Conservation (phyloP, 2,113 vertebrate genomes). For the Heloderma charlesbogerti region DNA sequence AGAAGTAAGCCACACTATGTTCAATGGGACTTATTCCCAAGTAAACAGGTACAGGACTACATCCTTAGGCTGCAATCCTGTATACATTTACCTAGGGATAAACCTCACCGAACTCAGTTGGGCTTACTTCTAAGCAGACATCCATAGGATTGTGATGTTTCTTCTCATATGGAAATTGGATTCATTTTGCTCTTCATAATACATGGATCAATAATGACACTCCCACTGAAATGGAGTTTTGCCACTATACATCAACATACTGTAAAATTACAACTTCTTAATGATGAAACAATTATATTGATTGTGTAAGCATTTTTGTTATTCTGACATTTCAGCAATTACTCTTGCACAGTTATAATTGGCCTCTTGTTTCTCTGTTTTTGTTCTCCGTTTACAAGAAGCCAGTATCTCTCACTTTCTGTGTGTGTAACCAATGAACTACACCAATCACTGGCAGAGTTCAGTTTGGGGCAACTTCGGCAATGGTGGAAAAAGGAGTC, state of each 20-base stretch:
- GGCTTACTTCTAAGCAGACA: not conserved
- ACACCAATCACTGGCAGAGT: not conserved
- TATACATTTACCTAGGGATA: not conserved
- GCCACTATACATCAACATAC: not conserved
- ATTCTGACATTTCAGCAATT: not conserved
- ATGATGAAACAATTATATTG: not conserved
- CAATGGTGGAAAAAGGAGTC: not conserved
- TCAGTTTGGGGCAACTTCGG: not conserved
- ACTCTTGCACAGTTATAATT: not conserved
- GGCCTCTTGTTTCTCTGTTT: too few species aligned
- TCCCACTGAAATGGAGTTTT: not conserved
- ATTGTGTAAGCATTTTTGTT: not conserved
- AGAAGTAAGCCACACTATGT: not conserved
- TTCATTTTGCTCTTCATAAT: not conserved
- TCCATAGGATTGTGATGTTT: not conserved
- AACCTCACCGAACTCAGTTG: not conserved
- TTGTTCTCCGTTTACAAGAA: too few species aligned
- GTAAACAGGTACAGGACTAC: not conserved
- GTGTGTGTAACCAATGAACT: not conserved
- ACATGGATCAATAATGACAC: not conserved
- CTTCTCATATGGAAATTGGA: not conserved
- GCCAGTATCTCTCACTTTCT: too few species aligned
- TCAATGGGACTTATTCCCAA: not conserved
- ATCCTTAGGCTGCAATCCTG: not conserved
- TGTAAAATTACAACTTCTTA: not conserved